Evolutionary conservation across 2,888 invertebrate genomes (phyloP).

Genomic region (Drosophila fulvimacula): DNA sequence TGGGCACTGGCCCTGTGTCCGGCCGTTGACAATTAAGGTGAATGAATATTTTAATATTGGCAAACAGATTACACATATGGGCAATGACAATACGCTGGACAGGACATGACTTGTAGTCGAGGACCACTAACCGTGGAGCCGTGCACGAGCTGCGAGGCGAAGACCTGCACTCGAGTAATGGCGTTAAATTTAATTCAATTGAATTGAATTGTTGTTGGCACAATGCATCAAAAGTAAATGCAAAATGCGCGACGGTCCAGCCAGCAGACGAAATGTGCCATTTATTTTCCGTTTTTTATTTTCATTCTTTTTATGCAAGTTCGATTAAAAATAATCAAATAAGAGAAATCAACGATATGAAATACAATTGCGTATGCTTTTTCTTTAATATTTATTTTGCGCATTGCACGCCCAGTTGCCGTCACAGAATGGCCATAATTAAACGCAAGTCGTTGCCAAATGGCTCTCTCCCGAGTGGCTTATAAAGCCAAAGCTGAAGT

Average conservation of each 20-base stretch:
- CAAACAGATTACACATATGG: slow-evolving; percentile 80
- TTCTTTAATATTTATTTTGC: slow-evolving; percentile 18
- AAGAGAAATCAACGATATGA: slow-evolving; percentile 44
- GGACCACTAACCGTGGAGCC: neutral
- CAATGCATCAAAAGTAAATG: slow-evolving; percentile 65
- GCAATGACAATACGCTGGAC: slow-evolving; percentile 50
- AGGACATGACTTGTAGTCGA: slow-evolving; percentile 43
- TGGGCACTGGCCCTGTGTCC: slow-evolving; percentile 15
- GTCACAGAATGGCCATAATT: slow-evolving; percentile 44
- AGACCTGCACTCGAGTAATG: slow-evolving; percentile 62
- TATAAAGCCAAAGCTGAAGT: slow-evolving; percentile 17
- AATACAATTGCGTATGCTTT: slow-evolving; percentile 36
- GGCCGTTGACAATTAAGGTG: slow-evolving; percentile 79
- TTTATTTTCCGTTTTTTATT: slow-evolving; percentile 7
- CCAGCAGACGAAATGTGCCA: slow-evolving; percentile 10
- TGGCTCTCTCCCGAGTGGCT: slow-evolving; percentile 4
- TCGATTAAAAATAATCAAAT: slow-evolving; percentile 45
- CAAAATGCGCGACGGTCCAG: slow-evolving; percentile 19
- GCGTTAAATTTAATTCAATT: slow-evolving; percentile 78
- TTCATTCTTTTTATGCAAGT: slow-evolving; percentile 14
- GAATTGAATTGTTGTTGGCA: slow-evolving; percentile 70
- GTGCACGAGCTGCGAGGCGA: slow-evolving; percentile 2
- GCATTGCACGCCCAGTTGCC: slow-evolving; percentile 25
- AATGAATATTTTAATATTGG: slow-evolving; percentile 80
- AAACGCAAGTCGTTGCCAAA: slow-evolving; percentile 31